Conservation (phyloP, 2,797 vertebrate species). For the Enteromius paludinosus region DNA sequence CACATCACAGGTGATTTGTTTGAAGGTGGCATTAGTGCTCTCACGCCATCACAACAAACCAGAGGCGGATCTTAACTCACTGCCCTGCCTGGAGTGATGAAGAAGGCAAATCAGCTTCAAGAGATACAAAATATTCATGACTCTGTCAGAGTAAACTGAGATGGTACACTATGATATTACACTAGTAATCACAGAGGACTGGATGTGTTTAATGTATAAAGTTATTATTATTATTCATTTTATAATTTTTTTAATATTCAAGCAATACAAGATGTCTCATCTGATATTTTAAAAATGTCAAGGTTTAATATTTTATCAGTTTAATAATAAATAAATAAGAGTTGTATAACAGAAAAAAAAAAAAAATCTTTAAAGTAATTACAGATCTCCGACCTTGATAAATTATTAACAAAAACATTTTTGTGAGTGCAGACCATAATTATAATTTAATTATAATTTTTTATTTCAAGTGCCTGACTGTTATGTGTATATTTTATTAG, state of each 20-base stretch:
- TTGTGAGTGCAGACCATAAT: not conserved
- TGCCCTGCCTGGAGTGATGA: slow-evolving; percentile 16
- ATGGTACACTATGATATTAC: slow-evolving; percentile 20
- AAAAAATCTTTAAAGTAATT: not conserved
- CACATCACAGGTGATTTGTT: slow-evolving; percentile 45
- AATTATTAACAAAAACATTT: not conserved
- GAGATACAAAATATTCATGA: slow-evolving; percentile 58
- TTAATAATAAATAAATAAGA: not conserved
- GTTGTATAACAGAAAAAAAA: not conserved
- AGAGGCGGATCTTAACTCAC: not conserved
- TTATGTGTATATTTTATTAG: not conserved
- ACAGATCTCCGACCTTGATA: not conserved
- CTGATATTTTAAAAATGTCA: not conserved
- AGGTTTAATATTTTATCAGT: not conserved
- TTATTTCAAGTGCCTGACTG: not conserved
- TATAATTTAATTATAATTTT: not conserved
- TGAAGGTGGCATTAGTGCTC: slow-evolving; percentile 33
- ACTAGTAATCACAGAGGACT: slow-evolving; percentile 17
- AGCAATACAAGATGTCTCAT: not conserved
- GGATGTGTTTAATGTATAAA: not conserved
- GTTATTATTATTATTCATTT: not conserved
- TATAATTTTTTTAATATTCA: not conserved
- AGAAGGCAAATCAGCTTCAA: not conserved
- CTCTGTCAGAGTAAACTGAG: slow-evolving; percentile 42
- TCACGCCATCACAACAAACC: not conserved